These are phyloP conservation scores for Molossus alvarezi DNA, from an alignment of 2,797 vertebrate genomes.

Conservation along the genomic window DNA sequence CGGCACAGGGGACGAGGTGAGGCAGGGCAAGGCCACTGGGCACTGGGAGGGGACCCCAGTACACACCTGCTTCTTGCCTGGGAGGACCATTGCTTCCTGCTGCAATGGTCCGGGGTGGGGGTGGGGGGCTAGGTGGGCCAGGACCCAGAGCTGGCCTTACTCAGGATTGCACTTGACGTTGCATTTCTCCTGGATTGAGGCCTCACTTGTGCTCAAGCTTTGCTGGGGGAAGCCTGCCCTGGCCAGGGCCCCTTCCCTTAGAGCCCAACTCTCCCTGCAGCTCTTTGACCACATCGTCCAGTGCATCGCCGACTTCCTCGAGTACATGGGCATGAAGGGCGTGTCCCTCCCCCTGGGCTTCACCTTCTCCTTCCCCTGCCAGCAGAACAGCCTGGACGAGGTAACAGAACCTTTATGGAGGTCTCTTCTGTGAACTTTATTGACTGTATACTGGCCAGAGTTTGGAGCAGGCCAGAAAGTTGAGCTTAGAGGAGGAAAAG, in stretches of 20 bases:
- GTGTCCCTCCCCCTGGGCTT: slow-evolving; percentile 96
- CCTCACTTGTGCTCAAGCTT: not conserved
- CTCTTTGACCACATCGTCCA: slow-evolving; percentile 97
- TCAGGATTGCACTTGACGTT: not conserved
- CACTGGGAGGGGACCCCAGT: not conserved
- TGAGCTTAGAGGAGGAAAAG: not conserved
- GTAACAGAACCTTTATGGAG: slow-evolving; percentile 84
- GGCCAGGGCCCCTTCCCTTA: not conserved
- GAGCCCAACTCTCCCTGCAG: slow-evolving; percentile 86
- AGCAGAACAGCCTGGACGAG: slow-evolving; percentile 96
- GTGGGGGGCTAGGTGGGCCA: not conserved
- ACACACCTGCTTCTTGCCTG: not conserved
- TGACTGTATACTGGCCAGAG: not conserved
- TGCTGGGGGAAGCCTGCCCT: not conserved
- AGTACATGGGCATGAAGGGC: slow-evolving; percentile 97
- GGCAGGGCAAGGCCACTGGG: accelerated
- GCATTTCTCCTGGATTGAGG: not conserved
- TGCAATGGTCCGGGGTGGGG: not conserved
- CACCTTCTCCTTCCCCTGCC: slow-evolving; percentile 98
- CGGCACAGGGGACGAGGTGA: slow-evolving; percentile 97
- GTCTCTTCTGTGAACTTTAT: not conserved
- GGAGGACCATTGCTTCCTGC: not conserved
- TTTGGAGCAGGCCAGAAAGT: not conserved
- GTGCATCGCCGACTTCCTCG: slow-evolving; percentile 97
- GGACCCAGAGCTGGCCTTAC: not conserved